phyloP scores from a whole-genome alignment of 2,113 vertebrate genomes.

The Esox niger region DNA sequence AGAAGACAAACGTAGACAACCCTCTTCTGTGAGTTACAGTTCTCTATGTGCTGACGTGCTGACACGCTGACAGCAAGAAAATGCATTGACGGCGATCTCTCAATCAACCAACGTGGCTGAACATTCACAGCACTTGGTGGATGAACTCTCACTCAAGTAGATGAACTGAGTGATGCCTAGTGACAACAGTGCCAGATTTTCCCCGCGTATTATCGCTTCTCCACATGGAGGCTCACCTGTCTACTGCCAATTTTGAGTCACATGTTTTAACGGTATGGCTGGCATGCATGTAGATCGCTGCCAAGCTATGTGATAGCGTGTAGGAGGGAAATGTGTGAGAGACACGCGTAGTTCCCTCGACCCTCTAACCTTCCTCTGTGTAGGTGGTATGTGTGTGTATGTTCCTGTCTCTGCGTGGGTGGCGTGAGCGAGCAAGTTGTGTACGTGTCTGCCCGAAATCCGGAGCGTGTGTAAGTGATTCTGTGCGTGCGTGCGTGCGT shows the following conservation, averaged over 20 bases:
- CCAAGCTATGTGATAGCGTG: conserved; percentile 33
- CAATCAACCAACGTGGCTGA: not conserved
- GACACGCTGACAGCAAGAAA: conserved; percentile 1
- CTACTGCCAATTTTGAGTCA: not conserved
- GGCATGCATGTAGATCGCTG: conserved; percentile 15
- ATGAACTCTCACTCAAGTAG: not conserved
- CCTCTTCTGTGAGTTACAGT: conserved; percentile 14
- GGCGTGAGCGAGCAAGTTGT: conserved; percentile 20
- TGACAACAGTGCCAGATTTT: not conserved
- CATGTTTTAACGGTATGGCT: not conserved
- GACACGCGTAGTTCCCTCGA: not conserved
- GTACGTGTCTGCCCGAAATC: conserved; percentile 39
- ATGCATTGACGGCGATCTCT: conserved; percentile 9
- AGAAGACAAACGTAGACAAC: conserved; percentile 29
- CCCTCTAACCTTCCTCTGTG: conserved; percentile 13
- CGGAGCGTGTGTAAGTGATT: conserved; percentile 13
- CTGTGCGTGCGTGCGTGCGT: conserved; percentile 23
- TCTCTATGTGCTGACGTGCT: conserved; percentile 25
- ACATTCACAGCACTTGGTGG: conserved; percentile 1
- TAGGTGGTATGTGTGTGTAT: conserved; percentile 34
- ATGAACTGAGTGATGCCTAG: not conserved
- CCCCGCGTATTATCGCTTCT: not conserved
- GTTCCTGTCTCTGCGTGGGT: conserved; percentile 34
- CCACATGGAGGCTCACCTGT: not conserved
- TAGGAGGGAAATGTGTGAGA: conserved; percentile 29